Evolutionary conservation across 2,113 vertebrate species (phyloP).

Genomic region (Nannospalax galili): DNA sequence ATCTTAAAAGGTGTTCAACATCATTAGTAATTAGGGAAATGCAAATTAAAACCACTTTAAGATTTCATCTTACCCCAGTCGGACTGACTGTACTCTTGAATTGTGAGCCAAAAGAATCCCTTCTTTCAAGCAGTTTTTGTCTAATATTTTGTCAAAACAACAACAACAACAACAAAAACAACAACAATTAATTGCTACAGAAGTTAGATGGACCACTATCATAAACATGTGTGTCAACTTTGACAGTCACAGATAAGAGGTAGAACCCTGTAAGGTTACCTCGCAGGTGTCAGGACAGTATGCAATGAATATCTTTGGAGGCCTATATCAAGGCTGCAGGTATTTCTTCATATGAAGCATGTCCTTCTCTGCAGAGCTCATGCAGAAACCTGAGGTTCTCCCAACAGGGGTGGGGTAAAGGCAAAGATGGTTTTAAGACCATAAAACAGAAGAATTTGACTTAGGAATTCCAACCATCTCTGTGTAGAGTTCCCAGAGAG

Average conservation of each 20-base stretch:
- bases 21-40: no score
- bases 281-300: neutral
- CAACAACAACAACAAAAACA: neutral
- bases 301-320: neutral
- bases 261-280: neutral
- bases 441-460: neutral
- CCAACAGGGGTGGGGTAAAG: neutral
- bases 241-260: neutral
- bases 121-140: neutral
- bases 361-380: neutral
- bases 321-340: neutral
- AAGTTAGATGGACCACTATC: neutral
- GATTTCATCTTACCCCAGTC: no score
- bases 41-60: no score
- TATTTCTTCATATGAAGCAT: neutral
- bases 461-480: neutral
- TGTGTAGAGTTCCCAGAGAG: neutral
- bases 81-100: neutral
- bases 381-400: neutral
- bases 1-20: no score
- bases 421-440: no score
- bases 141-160: neutral
- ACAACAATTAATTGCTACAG: neutral
- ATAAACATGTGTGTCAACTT: no score
- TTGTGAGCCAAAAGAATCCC: neutral